A percentile compares a stretch with the other conserved stretches of the same genome.
These are phyloP conservation scores for Hippopotamus amphibius DNA, from an alignment of 2,113 vertebrate species.

Conservation along the genomic window DNA sequence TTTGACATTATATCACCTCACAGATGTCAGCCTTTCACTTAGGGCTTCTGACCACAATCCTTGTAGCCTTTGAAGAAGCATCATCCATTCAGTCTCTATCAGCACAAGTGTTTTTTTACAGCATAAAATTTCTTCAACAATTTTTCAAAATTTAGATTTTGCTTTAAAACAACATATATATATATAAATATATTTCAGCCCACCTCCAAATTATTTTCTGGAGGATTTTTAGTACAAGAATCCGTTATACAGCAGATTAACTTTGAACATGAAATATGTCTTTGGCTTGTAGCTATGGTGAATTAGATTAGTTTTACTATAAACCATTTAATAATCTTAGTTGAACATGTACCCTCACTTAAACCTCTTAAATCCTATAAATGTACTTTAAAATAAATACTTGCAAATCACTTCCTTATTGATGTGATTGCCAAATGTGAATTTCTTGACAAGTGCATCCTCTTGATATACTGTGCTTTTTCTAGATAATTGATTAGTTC, in stretches of 20 bases:
- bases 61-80: not conserved
- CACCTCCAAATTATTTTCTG: not conserved
- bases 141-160: not conserved
- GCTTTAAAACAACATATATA: not conserved
- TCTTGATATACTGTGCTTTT: not conserved
- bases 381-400: constrained; percentile 49
- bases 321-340: not conserved
- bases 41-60: constrained; percentile 38
- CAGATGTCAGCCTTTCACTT: constrained; percentile 78
- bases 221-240: not conserved
- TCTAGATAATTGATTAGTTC: not conserved
- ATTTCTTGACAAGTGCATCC: not conserved
- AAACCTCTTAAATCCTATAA: constrained; percentile 17
- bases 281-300: not conserved
- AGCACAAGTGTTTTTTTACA: not conserved
- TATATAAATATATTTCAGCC: not conserved
- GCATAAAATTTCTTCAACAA: not conserved
- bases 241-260: not conserved
- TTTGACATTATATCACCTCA: constrained; percentile 85
- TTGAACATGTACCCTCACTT: not conserved
- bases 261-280: not conserved
- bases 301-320: not conserved
- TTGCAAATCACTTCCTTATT: not conserved
- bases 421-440: constrained; percentile 24
- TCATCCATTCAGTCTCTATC: not conserved